Evolutionary conservation across 2,113 vertebrate genomes (phyloP), one percentile per base, ranked within the genome.

Genomic region (Microcebus griseorufus): DNA sequence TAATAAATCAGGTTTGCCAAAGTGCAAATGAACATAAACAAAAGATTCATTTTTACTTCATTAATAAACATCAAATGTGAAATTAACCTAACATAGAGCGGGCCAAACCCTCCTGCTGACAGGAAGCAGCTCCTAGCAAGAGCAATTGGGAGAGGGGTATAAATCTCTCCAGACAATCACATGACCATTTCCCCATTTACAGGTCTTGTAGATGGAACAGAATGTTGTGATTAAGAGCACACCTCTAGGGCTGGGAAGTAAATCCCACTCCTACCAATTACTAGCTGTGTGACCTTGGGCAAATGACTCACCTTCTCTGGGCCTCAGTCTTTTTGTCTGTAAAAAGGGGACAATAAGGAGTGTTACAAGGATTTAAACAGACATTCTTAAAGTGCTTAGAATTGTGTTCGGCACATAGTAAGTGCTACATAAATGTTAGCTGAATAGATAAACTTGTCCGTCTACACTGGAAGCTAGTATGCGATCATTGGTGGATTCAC

Each of bases 1-100:
- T 83, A 88, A 98, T 90, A 97, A 93, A 67, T 88, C 87, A 72
- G 60, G 60, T 85, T 90, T 94, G n/a, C 91, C 95, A 88, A 95
- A 90, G 79, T 53, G 53, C 60, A 81, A 96, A 51, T 82, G 95
- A 94, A 81, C 34, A 88, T 64, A 83, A 97, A 93, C n/a, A 96
- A 51, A 39, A 88, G 96, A 81, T 78, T 88, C 60, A 55, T 92
- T 89, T 96, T 96, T 95, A 84, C 65, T 72, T 97, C 83, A 88
- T 89, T 91, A 93, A 86, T 97, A 95, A 96, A 94, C 79, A 84
- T 84, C 48, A 39, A 48, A 64, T 67, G 79, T 32, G 84, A 86
- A 48, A 10, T 58, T 62, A 29, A 13, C 45, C 45, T 73, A 64
- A 58, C 1, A n/a, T 34, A 1, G 4, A 69, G 32, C 10, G 23